Evolutionary conservation across 2,797 vertebrate genomes (phyloP), one percentile per base, ranked within the genome.

Genomic region (Fundulus diaphanus): DNA sequence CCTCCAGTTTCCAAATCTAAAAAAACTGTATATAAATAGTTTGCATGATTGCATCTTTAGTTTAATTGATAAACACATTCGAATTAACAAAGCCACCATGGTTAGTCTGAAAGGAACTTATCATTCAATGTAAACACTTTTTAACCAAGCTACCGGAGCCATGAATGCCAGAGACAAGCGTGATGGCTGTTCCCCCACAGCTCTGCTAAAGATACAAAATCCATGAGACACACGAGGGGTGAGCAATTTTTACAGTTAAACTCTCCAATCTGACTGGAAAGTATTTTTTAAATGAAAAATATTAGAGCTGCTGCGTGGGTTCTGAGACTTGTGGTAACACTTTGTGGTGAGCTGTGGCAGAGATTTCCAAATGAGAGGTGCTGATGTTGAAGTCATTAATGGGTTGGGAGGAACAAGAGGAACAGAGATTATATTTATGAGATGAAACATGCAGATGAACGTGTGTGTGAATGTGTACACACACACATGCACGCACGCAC

Each of bases 381-480:
- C 57, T 77, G 80, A 79, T 82, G 84, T 83, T 84, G 69, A 87
- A 87, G 73, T 86, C 81, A 89, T 86, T 86, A 88, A 86, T 84
- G 83, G 80, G 85, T 51, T 37, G 86, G 82, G 76, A 83, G 81
- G 84, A 84, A 88, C 73, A 52, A 81, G 70, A 70, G 76, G 84
- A 76, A 86, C 74, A 83, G 88, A 85, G 88, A 92, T 93, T 86
- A 84, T 88, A 90, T 88, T 92, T 87, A 92, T 79, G 79, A 85
- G 85, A 87, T 79, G 77, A 85, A 86, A 85, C 83, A 78, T 68
- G 51, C 79, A 89, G 79, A 89, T 77, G 72, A 77, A 81, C 63
- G 79, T 72, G 79, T 76, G 78, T 82, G 68, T 56, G 76, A 24
- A 3, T 44, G 5, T 33, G 77, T 76, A 79, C 72, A 82, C 74